Evolutionary conservation across 2,113 vertebrate genomes (phyloP).

Genomic region (Chelonoidis abingdonii): DNA sequence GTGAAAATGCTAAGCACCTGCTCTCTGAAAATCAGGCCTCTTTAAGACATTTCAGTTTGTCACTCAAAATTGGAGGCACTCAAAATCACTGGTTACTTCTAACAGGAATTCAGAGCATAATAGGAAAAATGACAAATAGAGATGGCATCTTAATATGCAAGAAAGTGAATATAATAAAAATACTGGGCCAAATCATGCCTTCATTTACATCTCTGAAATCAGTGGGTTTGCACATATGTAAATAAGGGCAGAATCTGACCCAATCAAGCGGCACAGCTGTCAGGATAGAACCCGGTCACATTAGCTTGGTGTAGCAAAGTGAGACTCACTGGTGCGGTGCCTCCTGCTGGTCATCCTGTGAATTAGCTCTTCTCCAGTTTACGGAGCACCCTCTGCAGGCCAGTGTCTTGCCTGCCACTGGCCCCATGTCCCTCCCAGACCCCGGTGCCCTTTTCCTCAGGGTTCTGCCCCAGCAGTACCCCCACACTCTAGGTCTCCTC

Average conservation of each 20-base stretch:
- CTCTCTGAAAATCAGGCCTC: neutral
- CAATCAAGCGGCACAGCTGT: neutral
- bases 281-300: neutral
- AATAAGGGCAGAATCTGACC: neutral
- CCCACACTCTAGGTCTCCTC: too few relatives aligned
- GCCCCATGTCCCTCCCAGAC: too few relatives aligned
- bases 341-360: too few relatives aligned
- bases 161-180: neutral
- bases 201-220: neutral
- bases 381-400: too few relatives aligned
- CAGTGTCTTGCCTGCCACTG: too few relatives aligned
- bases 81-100: neutral
- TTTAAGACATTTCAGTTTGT: neutral
- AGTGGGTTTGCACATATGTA: neutral
- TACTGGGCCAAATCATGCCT: neutral
- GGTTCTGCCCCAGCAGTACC: too few relatives aligned
- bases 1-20: neutral
- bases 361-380: too few relatives aligned
- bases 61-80: neutral
- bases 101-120: neutral
- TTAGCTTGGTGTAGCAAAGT: neutral
- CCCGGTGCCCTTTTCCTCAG: too few relatives aligned
- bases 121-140: neutral
- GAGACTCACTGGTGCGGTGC: too few relatives aligned
- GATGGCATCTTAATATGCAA: neutral